Evolutionary conservation across 2,113 vertebrate genomes (phyloP), one percentile per base, ranked within the genome.

Genomic region (Apteryx mantelli): DNA sequence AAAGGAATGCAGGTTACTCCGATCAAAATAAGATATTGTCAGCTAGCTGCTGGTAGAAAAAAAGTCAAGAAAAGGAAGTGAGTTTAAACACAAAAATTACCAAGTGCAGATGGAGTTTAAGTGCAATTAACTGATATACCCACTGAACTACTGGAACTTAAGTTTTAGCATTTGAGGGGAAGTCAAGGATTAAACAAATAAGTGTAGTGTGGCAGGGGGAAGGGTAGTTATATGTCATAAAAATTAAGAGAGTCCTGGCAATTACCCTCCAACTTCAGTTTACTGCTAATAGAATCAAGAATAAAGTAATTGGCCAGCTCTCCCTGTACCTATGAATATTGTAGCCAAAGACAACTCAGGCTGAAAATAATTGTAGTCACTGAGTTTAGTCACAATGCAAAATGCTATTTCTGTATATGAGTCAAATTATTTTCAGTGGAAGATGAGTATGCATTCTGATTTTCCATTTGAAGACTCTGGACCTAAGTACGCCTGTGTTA

Each of bases 1-100:
- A 44, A 50, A 15, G 2, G 1, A 1, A 20, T 34, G 4, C 2
- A 2, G 3, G 4, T 48, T 86, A 25, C 9, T 83, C 0, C n/a
- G 32, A 38, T 48, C 30, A 65, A 69, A 86, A 6, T 38, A 74
- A 70, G 5, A 53, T 69, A 21, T 65, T 86, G 1, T 70, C 53
- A 53, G 7, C 11, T 55, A 93, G 9, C 3, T 81, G 32, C 7
- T 71, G 15, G 50, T 63, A 50, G 9, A 60, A 84, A 88, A 78
- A 56, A 22, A 30, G 6, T 9, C 0, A 0, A 58, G 25, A 71
- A 65, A 78, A 6, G 13, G 5, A 82, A 63, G 2, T n/a, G 5
- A 42, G 2, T 56, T 82, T 73, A 77, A 83, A 46, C 1, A 56
- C 19, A 73, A 60, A 85, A 48, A 52, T 34, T 77, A 60, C 10